Percentiles rank a stretch among this genome's conserved stretches.
Conservation (phyloP, 2,113 vertebrate genomes). For the Guaruba guarouba region DNA sequence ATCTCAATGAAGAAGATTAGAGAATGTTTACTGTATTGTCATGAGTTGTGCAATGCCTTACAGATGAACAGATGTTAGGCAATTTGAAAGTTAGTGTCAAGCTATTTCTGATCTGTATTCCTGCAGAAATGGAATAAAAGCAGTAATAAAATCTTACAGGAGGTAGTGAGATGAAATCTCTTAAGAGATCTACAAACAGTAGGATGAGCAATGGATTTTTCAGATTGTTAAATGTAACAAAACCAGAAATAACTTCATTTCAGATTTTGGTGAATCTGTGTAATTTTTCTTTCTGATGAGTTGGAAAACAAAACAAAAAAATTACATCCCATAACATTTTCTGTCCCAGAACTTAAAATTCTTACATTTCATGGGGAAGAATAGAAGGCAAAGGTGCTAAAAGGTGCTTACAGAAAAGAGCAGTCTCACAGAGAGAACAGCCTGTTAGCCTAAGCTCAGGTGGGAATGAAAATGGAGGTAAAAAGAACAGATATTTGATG, state of each 20-base stretch:
- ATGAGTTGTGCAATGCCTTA: background rate
- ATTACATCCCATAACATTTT: background rate
- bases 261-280: background rate
- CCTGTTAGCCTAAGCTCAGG: background rate
- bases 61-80: background rate
- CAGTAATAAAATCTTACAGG: background rate
- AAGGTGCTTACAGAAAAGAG: background rate
- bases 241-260: background rate
- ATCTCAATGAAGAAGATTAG: background rate
- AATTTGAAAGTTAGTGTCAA: background rate
- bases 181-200: background rate
- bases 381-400: background rate
- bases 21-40: background rate
- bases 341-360: background rate
- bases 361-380: background rate
- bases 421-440: background rate
- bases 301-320: background rate
- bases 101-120: background rate
- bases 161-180: background rate
- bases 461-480: background rate
- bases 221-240: background rate
- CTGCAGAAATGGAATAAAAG: background rate
- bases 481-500: background rate
- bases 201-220: background rate
- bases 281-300: background rate